These are phyloP conservation scores for Sebastes melanostomus DNA, from an alignment of 2,797 vertebrate species.

Conservation along the genomic window DNA sequence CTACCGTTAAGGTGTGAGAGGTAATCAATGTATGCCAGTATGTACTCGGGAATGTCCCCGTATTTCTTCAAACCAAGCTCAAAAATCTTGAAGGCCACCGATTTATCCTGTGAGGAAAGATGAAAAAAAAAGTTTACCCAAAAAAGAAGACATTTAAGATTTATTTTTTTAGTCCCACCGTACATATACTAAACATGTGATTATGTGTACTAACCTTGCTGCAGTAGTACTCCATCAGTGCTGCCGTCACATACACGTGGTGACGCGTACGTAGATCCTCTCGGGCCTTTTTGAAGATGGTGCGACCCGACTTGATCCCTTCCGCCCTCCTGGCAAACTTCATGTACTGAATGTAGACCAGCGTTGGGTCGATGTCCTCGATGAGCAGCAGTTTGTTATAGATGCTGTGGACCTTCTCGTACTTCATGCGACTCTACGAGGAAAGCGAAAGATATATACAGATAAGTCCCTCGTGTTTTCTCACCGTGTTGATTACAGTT, in stretches of 20 bases:
- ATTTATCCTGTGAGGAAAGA: slow-evolving; percentile 89
- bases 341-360: slow-evolving; percentile 99
- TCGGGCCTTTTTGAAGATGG: slow-evolving; percentile 98
- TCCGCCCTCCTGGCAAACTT: slow-evolving; percentile 98
- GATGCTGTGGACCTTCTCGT: slow-evolving; percentile 98
- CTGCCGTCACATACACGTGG: slow-evolving; percentile 97
- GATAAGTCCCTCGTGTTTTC: neutral
- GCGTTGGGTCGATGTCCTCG: slow-evolving; percentile 77
- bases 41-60: slow-evolving; percentile 98
- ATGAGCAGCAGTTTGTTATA: slow-evolving; percentile 88
- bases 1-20: slow-evolving; percentile 98
- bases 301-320: slow-evolving; percentile 96
- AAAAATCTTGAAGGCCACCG: slow-evolving; percentile 99
- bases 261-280: slow-evolving; percentile 95
- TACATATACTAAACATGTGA: neutral
- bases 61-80: slow-evolving; percentile 99
- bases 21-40: slow-evolving; percentile 98
- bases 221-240: slow-evolving; percentile 99
- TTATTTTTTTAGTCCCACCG: neutral
- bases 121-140: neutral
- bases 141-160: neutral
- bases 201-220: slow-evolving; percentile 88
- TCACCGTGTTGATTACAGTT: accelerated
- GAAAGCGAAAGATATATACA: neutral
- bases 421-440: slow-evolving; percentile 96